Percentiles rank a stretch among this genome's conserved stretches.
Conservation (phyloP, 35 echinoderm and acorn worm species). For the Amphiura filiformis region DNA sequence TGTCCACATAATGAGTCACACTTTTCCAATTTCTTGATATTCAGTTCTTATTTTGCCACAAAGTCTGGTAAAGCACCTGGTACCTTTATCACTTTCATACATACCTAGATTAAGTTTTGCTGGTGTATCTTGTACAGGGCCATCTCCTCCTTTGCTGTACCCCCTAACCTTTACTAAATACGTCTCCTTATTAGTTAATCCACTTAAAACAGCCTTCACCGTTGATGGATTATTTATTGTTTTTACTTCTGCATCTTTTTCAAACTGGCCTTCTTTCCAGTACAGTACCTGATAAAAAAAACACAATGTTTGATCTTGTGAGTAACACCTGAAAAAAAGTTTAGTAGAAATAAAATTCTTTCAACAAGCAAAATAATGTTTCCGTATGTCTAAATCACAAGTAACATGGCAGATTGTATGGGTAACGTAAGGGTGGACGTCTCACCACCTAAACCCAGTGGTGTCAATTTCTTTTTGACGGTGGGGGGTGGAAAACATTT, state of each 20-base stretch:
- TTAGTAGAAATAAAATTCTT: too few relatives aligned
- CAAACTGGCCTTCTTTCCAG: slow-evolving; percentile 15
- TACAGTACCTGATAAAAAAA: slow-evolving; percentile 14
- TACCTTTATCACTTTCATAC: too few relatives aligned
- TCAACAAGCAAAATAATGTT: too few relatives aligned
- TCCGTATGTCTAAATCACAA: too few relatives aligned
- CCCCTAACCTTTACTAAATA: slow-evolving; percentile 21
- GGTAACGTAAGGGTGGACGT: too few relatives aligned
- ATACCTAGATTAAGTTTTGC: neutral
- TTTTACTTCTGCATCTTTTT: neutral
- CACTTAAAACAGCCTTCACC: neutral
- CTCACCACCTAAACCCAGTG: too few relatives aligned
- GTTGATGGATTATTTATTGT: neutral
- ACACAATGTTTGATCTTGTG: too few relatives aligned
- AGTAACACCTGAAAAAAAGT: too few relatives aligned
- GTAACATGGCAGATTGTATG: too few relatives aligned
- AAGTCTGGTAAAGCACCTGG: too few relatives aligned
- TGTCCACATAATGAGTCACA: neutral
- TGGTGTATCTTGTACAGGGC: neutral
- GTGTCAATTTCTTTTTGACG: too few relatives aligned
- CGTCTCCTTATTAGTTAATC: neutral
- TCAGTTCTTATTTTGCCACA: neutral
- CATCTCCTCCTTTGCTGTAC: slow-evolving; percentile 26
- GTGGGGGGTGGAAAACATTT: too few relatives aligned
- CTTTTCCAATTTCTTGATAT: neutral